Conservation (phyloP, 1,140 invertebrate species). For the Coboldia fuscipes region DNA sequence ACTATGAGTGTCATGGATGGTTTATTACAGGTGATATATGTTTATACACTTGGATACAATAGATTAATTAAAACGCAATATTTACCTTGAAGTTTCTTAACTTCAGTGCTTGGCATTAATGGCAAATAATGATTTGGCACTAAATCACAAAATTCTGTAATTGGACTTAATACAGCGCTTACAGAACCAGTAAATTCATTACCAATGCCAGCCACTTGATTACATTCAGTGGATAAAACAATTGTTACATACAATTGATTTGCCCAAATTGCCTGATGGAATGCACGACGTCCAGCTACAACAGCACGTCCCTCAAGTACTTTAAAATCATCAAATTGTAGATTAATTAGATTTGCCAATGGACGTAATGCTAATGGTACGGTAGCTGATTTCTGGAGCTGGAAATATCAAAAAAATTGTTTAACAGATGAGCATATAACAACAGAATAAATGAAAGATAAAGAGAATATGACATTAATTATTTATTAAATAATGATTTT, state of each 20-base stretch:
- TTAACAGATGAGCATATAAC: not conserved
- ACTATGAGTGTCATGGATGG: too few species aligned
- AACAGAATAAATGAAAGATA: not conserved
- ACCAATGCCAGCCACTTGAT: slow-evolving; percentile 22
- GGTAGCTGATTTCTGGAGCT: slow-evolving; percentile 44
- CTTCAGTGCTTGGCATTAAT: slow-evolving; percentile 20
- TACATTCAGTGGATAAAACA: slow-evolving; percentile 38
- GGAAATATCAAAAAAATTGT: slow-evolving; percentile 5
- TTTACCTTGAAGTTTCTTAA: slow-evolving; percentile 35
- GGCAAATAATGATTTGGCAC: slow-evolving; percentile 38
- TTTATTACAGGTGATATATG: too few species aligned
- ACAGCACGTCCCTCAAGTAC: slow-evolving; percentile 29
- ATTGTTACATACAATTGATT: slow-evolving; percentile 38
- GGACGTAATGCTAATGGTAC: slow-evolving; percentile 39
- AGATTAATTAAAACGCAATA: too few species aligned
- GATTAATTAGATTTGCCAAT: slow-evolving; percentile 43
- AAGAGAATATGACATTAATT: not conserved
- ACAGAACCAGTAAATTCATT: slow-evolving; percentile 21
- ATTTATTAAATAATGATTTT: too few species aligned
- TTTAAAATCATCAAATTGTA: slow-evolving; percentile 43
- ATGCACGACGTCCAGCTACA: slow-evolving; percentile 40
- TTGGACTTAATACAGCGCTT: slow-evolving; percentile 31
- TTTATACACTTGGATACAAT: too few species aligned
- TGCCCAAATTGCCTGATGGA: slow-evolving; percentile 47
- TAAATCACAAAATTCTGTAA: slow-evolving; percentile 56